Conservation (phyloP, 2,797 vertebrate genomes). For the Nyctalus aviator region DNA sequence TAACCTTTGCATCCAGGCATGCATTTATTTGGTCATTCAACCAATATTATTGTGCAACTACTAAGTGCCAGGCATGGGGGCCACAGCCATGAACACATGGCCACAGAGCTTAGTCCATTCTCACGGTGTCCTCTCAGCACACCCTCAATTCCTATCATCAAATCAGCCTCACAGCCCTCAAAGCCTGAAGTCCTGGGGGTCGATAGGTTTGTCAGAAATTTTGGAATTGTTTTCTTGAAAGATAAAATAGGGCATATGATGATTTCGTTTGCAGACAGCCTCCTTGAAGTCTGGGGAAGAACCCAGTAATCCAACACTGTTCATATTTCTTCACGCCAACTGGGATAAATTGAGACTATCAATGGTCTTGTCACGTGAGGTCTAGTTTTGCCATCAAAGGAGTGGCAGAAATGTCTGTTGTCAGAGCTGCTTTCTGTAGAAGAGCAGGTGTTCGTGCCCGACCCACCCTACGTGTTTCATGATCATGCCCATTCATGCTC, state of each 20-base stretch:
- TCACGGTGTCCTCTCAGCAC: background rate
- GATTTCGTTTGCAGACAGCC: background rate
- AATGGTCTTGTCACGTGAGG: background rate
- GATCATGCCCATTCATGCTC: too few species aligned
- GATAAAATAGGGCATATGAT: constrained; percentile 22
- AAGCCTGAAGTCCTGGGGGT: constrained; percentile 34
- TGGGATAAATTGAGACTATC: constrained; percentile 1
- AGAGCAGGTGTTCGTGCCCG: background rate
- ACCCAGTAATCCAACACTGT: constrained; percentile 9
- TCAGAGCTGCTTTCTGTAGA: constrained; percentile 3
- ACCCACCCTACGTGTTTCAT: too few species aligned
- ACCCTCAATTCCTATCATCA: background rate
- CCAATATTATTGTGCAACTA: background rate
- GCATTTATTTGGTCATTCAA: background rate
- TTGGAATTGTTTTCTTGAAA: constrained; percentile 20
- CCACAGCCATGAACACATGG: background rate
- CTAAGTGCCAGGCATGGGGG: background rate
- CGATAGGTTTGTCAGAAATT: background rate
- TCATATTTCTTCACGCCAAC: constrained; percentile 38
- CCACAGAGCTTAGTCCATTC: background rate
- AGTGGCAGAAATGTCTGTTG: background rate
- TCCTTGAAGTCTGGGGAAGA: constrained; percentile 9
- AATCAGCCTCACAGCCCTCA: background rate
- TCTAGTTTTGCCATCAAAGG: background rate
- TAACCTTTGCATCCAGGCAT: background rate